Evolutionary conservation across 1,140 invertebrate genomes (phyloP), one percentile per base, ranked within the genome.

Genomic region (Zaprionus vittiger): DNA sequence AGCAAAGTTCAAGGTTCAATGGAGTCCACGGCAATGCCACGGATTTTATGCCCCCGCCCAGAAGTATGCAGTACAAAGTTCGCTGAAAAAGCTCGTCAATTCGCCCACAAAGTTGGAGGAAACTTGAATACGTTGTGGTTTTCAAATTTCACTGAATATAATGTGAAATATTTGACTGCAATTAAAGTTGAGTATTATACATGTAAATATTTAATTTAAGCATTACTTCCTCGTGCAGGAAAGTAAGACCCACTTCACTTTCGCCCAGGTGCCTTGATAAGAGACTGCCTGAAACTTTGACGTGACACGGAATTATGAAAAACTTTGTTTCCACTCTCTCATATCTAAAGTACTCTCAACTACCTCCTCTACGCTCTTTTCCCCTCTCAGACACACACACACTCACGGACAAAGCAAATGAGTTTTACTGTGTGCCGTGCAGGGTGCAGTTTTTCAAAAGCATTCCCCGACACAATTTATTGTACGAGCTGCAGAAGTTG

Each of bases 1-100:
- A 54, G 61, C 54, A 55, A 52, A 78, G 71, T 87, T 89, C 78
- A 69, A 74, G 79, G 81, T 89, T 89, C 85, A 77, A 62, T 77
- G 69, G 57, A 44, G 70, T 77, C 38, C 60, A 70, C 17, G 41
- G 54, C 60, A 60, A 66, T 77, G 47, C 57, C 55, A 38, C 41
- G 66, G 74, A 67, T 73, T 77, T 77, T 28, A 62, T 57, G 24
- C 20, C 12, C 11, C 37, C 34, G 38, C 69, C 74, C 41, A 73
- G 73, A 77, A 67, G 74, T 73, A 77, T 77, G 74, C 56, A 38
- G 44, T n/a, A 44, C 57, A 66, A 49, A 66, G 47, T 41, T 44
- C 37, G 7, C 9, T 15, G 15, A 3, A 20, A 52, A 52, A 44
- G 37, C 54, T 59, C 26, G 9, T 22, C 47, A 0, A 17, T 15